Conservation (phyloP, 2,888 invertebrate genomes). For the Suillia variegata region DNA sequence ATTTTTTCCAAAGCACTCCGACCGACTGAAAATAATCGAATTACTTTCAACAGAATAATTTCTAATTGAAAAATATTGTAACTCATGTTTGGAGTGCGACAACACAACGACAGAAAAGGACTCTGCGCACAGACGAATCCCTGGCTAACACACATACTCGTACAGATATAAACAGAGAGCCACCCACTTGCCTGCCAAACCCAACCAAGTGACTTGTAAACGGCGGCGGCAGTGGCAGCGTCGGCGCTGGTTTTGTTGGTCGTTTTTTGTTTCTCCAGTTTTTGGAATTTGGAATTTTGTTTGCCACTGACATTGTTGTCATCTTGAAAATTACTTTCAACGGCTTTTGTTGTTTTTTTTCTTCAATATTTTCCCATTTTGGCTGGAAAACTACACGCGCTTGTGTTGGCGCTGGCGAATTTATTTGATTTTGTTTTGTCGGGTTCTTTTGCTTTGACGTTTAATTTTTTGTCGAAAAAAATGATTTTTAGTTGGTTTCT, state of each 20-base stretch:
- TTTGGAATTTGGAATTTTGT: constrained; percentile 39
- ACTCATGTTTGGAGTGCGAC: constrained; percentile 43
- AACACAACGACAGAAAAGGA: too few species aligned
- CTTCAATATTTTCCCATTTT: too few species aligned
- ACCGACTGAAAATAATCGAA: constrained; percentile 62
- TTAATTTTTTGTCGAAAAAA: constrained; percentile 23
- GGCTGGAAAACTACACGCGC: background rate
- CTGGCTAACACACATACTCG: constrained; percentile 13
- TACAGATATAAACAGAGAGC: background rate
- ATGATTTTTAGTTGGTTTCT: constrained; percentile 22
- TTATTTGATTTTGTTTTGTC: background rate
- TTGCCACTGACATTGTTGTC: constrained; percentile 47
- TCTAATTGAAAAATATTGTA: constrained; percentile 64
- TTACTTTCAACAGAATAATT: constrained; percentile 63
- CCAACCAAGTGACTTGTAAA: constrained; percentile 2
- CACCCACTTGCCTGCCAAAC: background rate
- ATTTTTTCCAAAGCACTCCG: constrained; percentile 27
- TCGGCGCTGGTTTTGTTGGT: constrained; percentile 11
- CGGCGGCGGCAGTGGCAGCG: constrained; percentile 8
- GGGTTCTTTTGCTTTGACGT: constrained; percentile 19
- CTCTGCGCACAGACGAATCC: constrained; percentile 29
- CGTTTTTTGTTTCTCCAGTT: constrained; percentile 2
- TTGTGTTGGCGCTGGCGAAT: background rate
- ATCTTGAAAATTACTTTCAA: constrained; percentile 41
- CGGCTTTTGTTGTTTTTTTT: too few species aligned